Percentiles rank a stretch among this genome's conserved stretches.
Conservation (phyloP, 2,113 vertebrate species). For the Gymnogyps californianus region DNA sequence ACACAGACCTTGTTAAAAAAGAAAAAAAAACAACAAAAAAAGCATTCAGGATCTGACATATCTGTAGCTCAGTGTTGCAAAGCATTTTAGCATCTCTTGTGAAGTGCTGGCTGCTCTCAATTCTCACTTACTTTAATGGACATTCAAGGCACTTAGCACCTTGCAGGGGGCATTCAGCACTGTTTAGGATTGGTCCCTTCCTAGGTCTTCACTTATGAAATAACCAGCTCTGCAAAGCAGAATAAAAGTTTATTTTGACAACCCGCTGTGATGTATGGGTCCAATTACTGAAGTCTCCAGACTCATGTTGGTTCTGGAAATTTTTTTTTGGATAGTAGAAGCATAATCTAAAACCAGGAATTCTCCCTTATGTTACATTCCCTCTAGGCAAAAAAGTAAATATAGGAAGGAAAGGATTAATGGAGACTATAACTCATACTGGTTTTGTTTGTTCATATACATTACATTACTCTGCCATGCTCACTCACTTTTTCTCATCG, state of each 20-base stretch:
- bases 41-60: not conserved
- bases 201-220: not conserved
- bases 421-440: constrained; percentile 19
- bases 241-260: constrained; percentile 24
- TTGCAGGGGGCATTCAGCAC: constrained; percentile 10
- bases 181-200: not conserved
- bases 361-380: constrained; percentile 10
- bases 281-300: constrained; percentile 19
- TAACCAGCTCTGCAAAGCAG: not conserved
- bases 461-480: not conserved
- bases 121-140: constrained; percentile 27
- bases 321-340: not conserved
- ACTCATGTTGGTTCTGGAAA: not conserved
- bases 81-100: not conserved
- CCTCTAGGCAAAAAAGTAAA: constrained; percentile 14
- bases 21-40: not conserved
- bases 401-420: constrained; percentile 15
- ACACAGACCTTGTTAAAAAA: not conserved
- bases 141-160: constrained; percentile 35
- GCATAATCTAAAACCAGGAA: constrained; percentile 11
- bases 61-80: not conserved
- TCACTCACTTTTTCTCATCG: not conserved
- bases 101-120: constrained; percentile 12
- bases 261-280: not conserved
- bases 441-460: not conserved